Base-by-base conservation (phyloP, 2,888 invertebrate species). In the Patella caerulea region DNA sequence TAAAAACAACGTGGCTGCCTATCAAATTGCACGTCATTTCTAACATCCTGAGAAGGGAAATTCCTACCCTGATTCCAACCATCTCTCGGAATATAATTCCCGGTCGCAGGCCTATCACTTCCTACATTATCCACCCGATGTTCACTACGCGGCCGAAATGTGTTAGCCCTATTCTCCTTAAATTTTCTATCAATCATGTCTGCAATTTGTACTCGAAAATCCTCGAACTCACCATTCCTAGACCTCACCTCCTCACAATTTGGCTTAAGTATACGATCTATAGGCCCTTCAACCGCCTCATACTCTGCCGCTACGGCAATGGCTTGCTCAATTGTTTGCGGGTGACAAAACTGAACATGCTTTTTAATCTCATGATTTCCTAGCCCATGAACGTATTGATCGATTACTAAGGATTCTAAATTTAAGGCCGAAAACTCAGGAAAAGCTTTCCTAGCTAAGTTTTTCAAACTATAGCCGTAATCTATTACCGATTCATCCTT, bases 281-380 rank as follows among this genome's bases (percentile, higher is more conserved):
- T 34, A 34, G 34, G 34, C 34, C 34, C 34, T 4, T 34, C 34
- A 0, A 34, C 34, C 34, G 34, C 34, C 34, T 34, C 34, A 34
- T 2, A 34, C 4, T 34, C 34, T 34, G 0, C 34, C 2, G 34
- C 34, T 34, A 34, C 34, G 34, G 34, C 34, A 34, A 34, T 34
- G 34, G 34, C 34, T 4, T 2, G 34, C 34, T 34, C 34, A 34
- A 34, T 34, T 34, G 34, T 4, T 34, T 34, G 52, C 0, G 74
- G 69, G 65, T 74, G 69, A 34, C 65, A 59, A 59, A 74, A 74
- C 45, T 29, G 34, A 12, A 74, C 65, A 56, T 74, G 59, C 12
- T 69, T 69, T 29, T 69, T 29, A 11, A 74, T 14, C 12, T 74
- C 69, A 59, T 45, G 24, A 69, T 74, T 53, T 15, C 34, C 59